Evolutionary conservation across 2,113 vertebrate species (phyloP).

Genomic region (Syngnathoides biaculeatus): DNA sequence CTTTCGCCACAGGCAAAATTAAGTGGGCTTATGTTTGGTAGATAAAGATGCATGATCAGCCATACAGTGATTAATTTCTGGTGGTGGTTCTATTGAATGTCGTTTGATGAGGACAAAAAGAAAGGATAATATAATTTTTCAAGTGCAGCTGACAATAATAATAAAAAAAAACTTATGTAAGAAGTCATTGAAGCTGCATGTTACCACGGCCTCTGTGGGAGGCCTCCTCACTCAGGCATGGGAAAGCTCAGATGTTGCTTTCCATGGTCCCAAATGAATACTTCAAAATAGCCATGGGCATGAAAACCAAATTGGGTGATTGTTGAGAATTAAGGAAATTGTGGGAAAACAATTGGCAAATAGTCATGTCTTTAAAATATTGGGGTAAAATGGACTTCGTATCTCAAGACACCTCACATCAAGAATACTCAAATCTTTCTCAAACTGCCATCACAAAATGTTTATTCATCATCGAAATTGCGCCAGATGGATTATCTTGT

Average conservation of each 20-base stretch:
- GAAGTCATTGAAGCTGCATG: not conserved
- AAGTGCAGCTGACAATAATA: not conserved
- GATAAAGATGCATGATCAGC: not conserved
- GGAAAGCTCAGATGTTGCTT: constrained; percentile 11
- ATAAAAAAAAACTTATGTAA: too few species aligned
- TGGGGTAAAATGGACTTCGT: not conserved
- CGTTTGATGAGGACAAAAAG: not conserved
- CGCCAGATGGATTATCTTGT: too few species aligned
- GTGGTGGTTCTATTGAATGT: not conserved
- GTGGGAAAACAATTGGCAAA: too few species aligned
- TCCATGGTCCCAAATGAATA: constrained; percentile 35
- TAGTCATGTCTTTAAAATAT: not conserved
- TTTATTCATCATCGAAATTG: too few species aligned
- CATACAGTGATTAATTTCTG: not conserved
- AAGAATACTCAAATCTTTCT: not conserved
- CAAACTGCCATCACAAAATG: too few species aligned
- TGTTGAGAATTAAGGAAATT: too few species aligned
- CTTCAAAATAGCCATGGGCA: constrained; percentile 20
- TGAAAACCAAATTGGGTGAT: too few species aligned
- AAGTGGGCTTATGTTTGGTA: not conserved
- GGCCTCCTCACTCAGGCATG: constrained; percentile 12
- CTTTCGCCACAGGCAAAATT: not conserved
- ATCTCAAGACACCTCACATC: not conserved
- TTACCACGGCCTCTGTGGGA: not conserved
- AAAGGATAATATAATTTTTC: not conserved